phyloP scores from a whole-genome alignment of 2,888 invertebrate genomes.

The Bedellia somnulentella region DNA sequence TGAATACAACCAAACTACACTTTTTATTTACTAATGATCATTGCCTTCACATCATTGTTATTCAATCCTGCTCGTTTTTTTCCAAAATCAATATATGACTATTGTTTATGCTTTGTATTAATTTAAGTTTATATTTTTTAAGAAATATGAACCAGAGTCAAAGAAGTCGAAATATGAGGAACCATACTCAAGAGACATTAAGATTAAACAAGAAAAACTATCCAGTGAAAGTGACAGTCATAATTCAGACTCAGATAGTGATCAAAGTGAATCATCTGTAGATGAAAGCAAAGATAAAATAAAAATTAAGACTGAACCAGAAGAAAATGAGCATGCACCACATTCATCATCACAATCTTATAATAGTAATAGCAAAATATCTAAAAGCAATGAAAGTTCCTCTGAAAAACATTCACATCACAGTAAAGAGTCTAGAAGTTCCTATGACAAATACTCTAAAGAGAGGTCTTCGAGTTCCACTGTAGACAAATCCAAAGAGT shows the following conservation, averaged over 20 bases:
- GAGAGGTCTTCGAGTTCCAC: constrained; percentile 20
- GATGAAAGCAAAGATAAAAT: constrained; percentile 25
- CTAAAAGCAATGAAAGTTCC: constrained; percentile 12
- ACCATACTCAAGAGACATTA: no score
- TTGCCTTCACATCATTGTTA: no score
- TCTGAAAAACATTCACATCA: constrained; percentile 20
- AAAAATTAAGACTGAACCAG: constrained; percentile 25
- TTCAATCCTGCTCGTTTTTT: no score
- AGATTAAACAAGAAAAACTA: no score
- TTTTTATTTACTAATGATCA: no score
- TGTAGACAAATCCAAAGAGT: constrained; percentile 20
- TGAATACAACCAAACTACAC: no score
- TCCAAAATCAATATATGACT: no score
- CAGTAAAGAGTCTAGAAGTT: constrained; percentile 19
- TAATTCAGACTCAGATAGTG: constrained; percentile 23
- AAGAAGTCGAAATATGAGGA: no score
- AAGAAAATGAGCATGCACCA: no score
- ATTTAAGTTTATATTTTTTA: constrained; percentile 13
- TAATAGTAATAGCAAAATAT: constrained; percentile 19
- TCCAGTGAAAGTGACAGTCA: constrained; percentile 19
- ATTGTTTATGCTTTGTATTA: no score
- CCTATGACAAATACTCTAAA: constrained; percentile 20
- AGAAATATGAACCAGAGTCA: constrained; percentile 34
- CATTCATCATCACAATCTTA: constrained; percentile 19
- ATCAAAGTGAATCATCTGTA: constrained; percentile 24